A percentile compares a stretch with the other conserved stretches of the same genome.
Evolutionary conservation across 1,140 invertebrate genomes (phyloP).

Genomic region (Plutomurus gul): DNA sequence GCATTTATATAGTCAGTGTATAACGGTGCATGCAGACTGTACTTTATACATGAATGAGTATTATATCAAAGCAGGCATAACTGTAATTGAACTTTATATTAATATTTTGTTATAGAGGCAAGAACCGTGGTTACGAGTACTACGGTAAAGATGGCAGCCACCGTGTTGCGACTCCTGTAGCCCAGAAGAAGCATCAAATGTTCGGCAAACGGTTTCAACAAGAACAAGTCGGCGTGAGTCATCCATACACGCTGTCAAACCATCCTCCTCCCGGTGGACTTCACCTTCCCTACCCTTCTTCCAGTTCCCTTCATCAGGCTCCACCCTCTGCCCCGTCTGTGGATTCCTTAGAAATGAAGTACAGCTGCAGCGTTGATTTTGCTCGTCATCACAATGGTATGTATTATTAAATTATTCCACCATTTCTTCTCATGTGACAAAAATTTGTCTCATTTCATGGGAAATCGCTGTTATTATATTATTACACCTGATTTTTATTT

Average conservation of each 20-base stretch:
- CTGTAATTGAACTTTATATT: conserved; percentile 20
- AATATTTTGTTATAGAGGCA: conserved; percentile 58
- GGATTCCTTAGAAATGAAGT: conserved; percentile 70
- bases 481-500: too few species aligned
- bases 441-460: background rate
- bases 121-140: conserved; percentile 76
- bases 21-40: too few species aligned
- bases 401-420: background rate
- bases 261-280: conserved; percentile 33
- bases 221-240: conserved; percentile 56
- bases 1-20: conserved; percentile 57
- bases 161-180: conserved; percentile 64
- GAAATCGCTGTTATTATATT: too few species aligned
- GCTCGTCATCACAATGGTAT: conserved; percentile 63
- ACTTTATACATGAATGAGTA: conserved; percentile 55
- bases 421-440: background rate
- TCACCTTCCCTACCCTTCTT: conserved; percentile 56
- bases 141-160: conserved; percentile 46
- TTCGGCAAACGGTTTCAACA: conserved; percentile 84
- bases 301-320: conserved; percentile 56
- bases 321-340: conserved; percentile 60
- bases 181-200: conserved; percentile 90
- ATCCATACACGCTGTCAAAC: conserved; percentile 27
- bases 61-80: background rate
- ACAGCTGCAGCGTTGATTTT: conserved; percentile 74